Base-by-base conservation (phyloP, 2,113 vertebrate genomes). In the Pedetes capensis region DNA sequence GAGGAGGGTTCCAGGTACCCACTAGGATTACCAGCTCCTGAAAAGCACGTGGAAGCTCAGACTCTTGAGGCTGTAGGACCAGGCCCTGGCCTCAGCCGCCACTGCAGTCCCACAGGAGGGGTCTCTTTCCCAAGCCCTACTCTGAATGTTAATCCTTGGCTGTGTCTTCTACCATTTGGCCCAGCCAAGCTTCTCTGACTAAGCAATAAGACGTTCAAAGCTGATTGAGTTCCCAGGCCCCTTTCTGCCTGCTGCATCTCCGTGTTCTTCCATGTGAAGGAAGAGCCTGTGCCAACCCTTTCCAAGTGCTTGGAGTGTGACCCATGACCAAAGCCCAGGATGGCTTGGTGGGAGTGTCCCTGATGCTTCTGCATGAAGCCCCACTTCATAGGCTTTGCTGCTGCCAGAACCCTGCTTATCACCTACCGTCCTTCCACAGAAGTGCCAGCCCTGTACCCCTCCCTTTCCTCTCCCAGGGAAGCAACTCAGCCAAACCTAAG, bases 191-290 rank as follows among this genome's bases (percentile, higher is more conserved):
- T 95, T 74, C 95, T 84, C 72, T 90, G 55, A 91, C 83, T 71
- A 87, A 97, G 96, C 96, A 97, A 95, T 96, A 97, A 95, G 69
- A 93, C 59, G 47, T 79, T 75, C n/a, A 47, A 61, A 61, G 80
- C 39, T 71, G 69, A 57, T 29, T 66, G 37, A 68, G 55, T 55
- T 37, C 32, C 8, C 27, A 18, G 64, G 53, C 55, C 78, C 75
- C 75, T 92, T 83, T 57, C 44, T 61, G 49, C 49, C 61, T 51
- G 66, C 42, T 89, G 69, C 23, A 53, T 92, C n/a, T 74, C 53
- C 49, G 4, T 44, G 85, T 59, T 68, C 61, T 63, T 87, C 71
- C 42, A 2, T 8, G 39, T 91, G 23, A 76, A 82, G 57, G 86
- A 42, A 95, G 88, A 88, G 34, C 57, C 34, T 11, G 10, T 80